A percentile compares a stretch with the other conserved stretches of the same genome.
phyloP scores from a whole-genome alignment of 2,797 vertebrate species.

The Myioborus melanocephalus region DNA sequence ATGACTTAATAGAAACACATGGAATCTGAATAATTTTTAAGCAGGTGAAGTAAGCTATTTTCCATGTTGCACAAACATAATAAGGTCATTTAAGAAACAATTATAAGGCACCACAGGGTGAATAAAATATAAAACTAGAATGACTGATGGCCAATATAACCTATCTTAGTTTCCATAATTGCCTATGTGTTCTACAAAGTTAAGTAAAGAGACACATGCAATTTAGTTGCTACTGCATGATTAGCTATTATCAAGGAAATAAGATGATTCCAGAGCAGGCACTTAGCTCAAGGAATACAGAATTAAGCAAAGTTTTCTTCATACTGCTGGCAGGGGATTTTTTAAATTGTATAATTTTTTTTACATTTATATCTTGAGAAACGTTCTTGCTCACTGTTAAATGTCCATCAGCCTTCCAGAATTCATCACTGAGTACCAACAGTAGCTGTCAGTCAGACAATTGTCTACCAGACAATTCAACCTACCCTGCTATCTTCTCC shows the following conservation, averaged over 20 bases:
- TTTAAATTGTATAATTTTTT: neutral
- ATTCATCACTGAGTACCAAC: slow-evolving; percentile 19
- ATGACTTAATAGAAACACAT: slow-evolving; percentile 53
- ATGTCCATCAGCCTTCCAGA: slow-evolving; percentile 49
- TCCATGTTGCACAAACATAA: slow-evolving; percentile 60
- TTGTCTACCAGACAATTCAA: slow-evolving; percentile 62
- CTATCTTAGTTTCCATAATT: slow-evolving; percentile 49
- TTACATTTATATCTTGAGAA: slow-evolving; percentile 25
- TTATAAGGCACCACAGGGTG: slow-evolving; percentile 51
- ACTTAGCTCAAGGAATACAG: neutral
- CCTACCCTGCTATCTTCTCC: slow-evolving; percentile 66
- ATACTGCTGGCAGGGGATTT: neutral
- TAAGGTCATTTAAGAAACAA: slow-evolving; percentile 72
- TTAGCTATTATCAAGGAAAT: slow-evolving; percentile 31
- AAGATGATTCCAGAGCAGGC: neutral
- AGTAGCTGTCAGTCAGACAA: slow-evolving; percentile 59
- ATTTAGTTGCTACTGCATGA: slow-evolving; percentile 20
- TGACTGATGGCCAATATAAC: slow-evolving; percentile 44
- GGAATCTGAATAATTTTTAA: slow-evolving; percentile 45
- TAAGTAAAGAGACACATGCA: slow-evolving; percentile 54
- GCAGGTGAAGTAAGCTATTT: slow-evolving; percentile 51
- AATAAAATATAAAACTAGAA: slow-evolving; percentile 48
- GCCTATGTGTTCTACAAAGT: slow-evolving; percentile 59
- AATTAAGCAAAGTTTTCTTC: slow-evolving; percentile 24
- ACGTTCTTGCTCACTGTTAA: neutral